Conservation (phyloP, 2,888 invertebrate genomes). For the Hypolimnas misippus region DNA sequence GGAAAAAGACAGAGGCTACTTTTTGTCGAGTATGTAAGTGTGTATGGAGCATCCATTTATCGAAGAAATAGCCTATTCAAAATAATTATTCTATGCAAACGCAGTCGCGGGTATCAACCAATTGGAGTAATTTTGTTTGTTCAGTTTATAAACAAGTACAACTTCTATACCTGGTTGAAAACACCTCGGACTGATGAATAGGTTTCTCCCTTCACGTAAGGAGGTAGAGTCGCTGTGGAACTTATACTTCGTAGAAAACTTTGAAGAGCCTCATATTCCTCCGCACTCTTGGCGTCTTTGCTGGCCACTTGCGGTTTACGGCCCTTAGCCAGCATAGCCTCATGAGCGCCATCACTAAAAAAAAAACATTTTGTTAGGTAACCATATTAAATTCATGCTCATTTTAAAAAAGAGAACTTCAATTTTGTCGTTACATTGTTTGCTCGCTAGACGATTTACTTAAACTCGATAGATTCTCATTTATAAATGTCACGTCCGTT, state of each 20-base stretch:
- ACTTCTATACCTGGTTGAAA: constrained; percentile 70
- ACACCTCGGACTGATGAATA: constrained; percentile 76
- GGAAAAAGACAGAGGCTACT: too few species aligned
- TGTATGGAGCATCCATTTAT: too few species aligned
- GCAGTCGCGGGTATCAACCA: too few species aligned
- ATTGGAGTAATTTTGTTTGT: too few species aligned
- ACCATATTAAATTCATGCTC: not conserved
- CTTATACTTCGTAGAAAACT: constrained; percentile 80
- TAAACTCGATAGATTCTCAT: too few species aligned
- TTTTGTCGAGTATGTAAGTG: too few species aligned
- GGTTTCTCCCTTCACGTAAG: constrained; percentile 77
- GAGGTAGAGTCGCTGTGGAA: constrained; percentile 78
- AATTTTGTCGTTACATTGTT: too few species aligned
- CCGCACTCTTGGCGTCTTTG: constrained; percentile 63
- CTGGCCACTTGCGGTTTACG: constrained; percentile 59
- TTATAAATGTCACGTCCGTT: too few species aligned
- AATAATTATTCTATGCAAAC: too few species aligned
- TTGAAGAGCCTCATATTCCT: constrained; percentile 78
- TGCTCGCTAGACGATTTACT: too few species aligned
- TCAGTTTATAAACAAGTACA: not conserved
- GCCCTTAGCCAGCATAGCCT: constrained; percentile 67
- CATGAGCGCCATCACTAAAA: constrained; percentile 77
- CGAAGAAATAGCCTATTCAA: too few species aligned
- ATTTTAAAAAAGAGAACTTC: too few species aligned
- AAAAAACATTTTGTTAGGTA: constrained; percentile 8